Base-by-base conservation (phyloP, 35 echinoderm and acorn worm species). In the Heliocidaris tuberculata region DNA sequence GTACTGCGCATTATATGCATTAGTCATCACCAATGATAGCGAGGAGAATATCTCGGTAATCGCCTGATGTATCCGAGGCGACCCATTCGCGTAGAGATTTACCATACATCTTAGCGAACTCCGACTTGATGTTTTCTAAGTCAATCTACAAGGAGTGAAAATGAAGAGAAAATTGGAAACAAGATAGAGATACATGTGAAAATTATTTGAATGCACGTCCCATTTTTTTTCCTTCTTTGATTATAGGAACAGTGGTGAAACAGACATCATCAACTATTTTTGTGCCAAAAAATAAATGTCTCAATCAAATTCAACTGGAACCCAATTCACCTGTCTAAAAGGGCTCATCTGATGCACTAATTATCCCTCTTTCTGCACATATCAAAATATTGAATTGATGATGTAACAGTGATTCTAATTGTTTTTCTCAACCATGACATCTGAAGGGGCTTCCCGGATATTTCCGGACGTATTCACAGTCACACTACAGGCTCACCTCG, bases 61-160 rank as follows among this genome's bases (percentile, higher is more conserved):
- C 86, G n/a, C 94, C 94, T 5, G 50, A 65, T 1, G 94, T 95
- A 54, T 95, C 94, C 2, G 49, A 32, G 30, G 50, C 32, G 88
- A 95, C 24, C 48, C 50, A 48, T 11, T 95, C 94, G 6, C 50
- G 30, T 17, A 95, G 59, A 15, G 94, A 31, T 50, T 32, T 92
- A 49, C 59, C 59, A 30, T 92, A 60, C 31, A 31, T 17, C 54
- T 32, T 60, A 4, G 17, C 9, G 88, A 91, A 95, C 19, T 42
- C 88, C 24, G 30, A 6, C 49, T 95, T 95, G 94, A 95, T 95
- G 87, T 95, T 88, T 31, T 32, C 94, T 47, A 95, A 70, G n/a
- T 95, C 94, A 52, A 95, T 42, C 94, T 95, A 65, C 17, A 90
- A n/a, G 30, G 31, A 13, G 6, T 2, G 49, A 59, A 42, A 12